Evolutionary conservation across 2,113 vertebrate genomes (phyloP).

Genomic region (Pangasianodon hypophthalmus): DNA sequence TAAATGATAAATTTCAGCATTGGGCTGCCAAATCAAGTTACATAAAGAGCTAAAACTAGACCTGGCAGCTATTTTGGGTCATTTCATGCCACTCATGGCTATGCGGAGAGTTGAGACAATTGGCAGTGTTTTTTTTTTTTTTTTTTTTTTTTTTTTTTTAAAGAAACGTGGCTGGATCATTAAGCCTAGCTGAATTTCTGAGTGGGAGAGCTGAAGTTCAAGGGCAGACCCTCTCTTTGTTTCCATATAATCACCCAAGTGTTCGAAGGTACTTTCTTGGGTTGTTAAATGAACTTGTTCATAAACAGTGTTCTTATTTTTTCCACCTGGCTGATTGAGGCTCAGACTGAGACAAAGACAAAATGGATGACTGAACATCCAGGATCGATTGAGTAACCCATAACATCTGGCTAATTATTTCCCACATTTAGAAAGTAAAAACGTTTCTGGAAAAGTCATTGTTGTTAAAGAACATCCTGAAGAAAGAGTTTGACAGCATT

Average conservation of each 20-base stretch:
- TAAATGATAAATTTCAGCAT: neutral
- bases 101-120: neutral
- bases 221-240: slow-evolving; percentile 14
- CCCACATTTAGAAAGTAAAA: neutral
- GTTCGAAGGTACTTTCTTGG: neutral
- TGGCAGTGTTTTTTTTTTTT: neutral
- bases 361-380: slow-evolving; percentile 31
- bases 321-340: slow-evolving; percentile 14
- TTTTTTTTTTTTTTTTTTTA: neutral
- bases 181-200: slow-evolving; percentile 25
- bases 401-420: slow-evolving; percentile 18
- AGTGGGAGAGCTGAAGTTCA: neutral
- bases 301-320: slow-evolving; percentile 14
- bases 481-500: neutral
- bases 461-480: neutral
- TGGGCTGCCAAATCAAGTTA: neutral
- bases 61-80: neutral
- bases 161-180: neutral
- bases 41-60: neutral
- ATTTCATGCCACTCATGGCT: neutral
- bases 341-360: neutral
- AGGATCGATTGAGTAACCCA: slow-evolving; percentile 1
- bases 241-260: slow-evolving; percentile 20
- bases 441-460: neutral
- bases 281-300: slow-evolving; percentile 15